Base-by-base conservation (phyloP, 2,888 invertebrate species). In the Steinernema carpocapsae region DNA sequence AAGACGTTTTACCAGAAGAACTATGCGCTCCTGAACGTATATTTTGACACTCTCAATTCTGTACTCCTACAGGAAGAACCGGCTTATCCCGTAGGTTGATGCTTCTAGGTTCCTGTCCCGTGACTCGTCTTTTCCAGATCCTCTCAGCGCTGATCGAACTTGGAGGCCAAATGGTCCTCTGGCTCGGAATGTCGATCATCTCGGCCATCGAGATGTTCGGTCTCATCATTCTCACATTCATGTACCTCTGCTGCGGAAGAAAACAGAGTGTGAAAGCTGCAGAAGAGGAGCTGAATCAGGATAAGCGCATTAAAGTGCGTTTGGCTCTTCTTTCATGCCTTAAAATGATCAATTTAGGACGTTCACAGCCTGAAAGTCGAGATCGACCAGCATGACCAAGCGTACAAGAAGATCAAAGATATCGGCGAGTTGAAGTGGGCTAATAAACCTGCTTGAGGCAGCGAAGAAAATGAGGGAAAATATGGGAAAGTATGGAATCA, bases 301-400 rank as follows among this genome's bases (percentile, higher is more conserved):
- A 74, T 24, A 74, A 29, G 7, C 43, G 74, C 7, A 74, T 74
- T 72, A 7, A 45, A 22, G 52, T 52, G 22, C 10, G 52, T 24
- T 52, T n/a, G 3, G 12, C 7, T n/a, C 4, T 48, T n/a, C 2
- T n/a, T 3, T 48, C 19, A 7, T 24, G 24, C 24, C 3, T 1
- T 52, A 22, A 52, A 22, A 22, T 22, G 24, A 2, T 2, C 10
- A n/a, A 12, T 22, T 52, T 52, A 52, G 77, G 26, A 42, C 24
- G 77, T 77, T 43, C 52, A 59, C n/a, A 26, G 73, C 10, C 59
- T 77, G n/a, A 77, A 74, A 70, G 73, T 37, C 14, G 77, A 77
- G 32, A 77, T 77, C 19, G 76, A 77, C 42, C 74, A 43, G 4
- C 77, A 77, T n/a, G 77, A 77, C 19, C 42, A 45, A 12, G 22